Evolutionary conservation across 2,113 vertebrate genomes (phyloP), one percentile per base, ranked within the genome.

Genomic region (Macroglossus sobrinus): DNA sequence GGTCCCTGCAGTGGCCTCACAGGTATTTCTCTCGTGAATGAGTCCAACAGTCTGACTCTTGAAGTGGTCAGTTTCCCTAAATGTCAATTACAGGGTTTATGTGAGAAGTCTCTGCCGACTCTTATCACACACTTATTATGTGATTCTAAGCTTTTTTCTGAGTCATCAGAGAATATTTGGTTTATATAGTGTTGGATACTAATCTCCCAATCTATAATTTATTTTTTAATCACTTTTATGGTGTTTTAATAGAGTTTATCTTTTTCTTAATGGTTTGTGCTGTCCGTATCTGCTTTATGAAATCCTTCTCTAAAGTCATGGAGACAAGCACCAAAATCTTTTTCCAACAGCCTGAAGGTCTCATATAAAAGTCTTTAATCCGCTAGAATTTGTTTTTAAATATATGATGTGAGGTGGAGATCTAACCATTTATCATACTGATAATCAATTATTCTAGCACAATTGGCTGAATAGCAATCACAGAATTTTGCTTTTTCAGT

Each of bases 11-110:
- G 33, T 5, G 26, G 3, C 35, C 64, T 40, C 61, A 21, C 10
- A 81, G 57, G 3, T 16, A 7, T 11, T 40, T 47, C 8, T n/a
- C 19, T 43, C 14, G 4, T 2, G 57, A 75, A 63, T 6, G 45
- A 64, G 30, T 14, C 4, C 12, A 18, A 1, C 4, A 4, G 28
- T 57, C 2, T 22, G 10, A 0, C 40, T 26, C 33, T 33, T 3
- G 28, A 74, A 75, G 35, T 14, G 21, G 14, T 5, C 33, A 55
- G 8, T 30, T 75, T 50, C 53, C n/a, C 55, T 59, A 21, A 24
- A 4, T 33, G 26, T 28, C 57, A 19, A 75, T 28, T 2, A 21
- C 55, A n/a, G 6, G 3, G n/a, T 3, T 15, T 30, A 43, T 26
- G n/a, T 18, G 33, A 24, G 14, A 79, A 61, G 12, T 21, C 26